Percentiles rank a stretch among this genome's conserved stretches.
Conservation (phyloP, 1,140 invertebrate species). For the Nephila pilipes region DNA sequence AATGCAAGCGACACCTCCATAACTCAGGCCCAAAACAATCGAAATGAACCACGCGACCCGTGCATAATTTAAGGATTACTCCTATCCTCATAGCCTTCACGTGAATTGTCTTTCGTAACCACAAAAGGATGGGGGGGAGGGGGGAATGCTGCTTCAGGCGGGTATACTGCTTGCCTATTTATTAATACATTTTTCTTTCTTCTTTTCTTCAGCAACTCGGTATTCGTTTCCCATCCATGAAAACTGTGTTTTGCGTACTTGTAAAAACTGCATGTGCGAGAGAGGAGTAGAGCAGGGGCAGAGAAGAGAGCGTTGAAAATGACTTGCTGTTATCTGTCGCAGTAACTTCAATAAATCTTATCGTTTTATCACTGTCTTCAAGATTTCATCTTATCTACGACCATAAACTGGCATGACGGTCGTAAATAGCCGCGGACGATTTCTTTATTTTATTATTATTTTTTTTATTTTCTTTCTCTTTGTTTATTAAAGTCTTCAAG, state of each 20-base stretch:
- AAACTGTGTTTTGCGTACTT: constrained; percentile 34
- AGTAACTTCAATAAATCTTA: constrained; percentile 65
- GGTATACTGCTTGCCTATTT: not conserved
- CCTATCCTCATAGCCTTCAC: not conserved
- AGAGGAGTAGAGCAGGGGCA: no score
- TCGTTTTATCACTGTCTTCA: constrained; percentile 60
- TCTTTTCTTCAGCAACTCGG: not conserved
- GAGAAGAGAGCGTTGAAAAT: constrained; percentile 7
- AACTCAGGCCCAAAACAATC: constrained; percentile 18
- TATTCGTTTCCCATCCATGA: not conserved
- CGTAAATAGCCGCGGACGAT: constrained; percentile 29
- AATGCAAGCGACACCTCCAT: constrained; percentile 26
- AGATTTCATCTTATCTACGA: constrained; percentile 64
- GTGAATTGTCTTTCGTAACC: not conserved
- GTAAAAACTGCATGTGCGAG: not conserved
- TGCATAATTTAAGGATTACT: constrained; percentile 34
- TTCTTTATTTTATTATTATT: not conserved
- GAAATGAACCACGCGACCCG: constrained; percentile 24
- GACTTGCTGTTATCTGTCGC: constrained; percentile 55
- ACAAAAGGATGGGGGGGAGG: not conserved
- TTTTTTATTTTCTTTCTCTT: not conserved
- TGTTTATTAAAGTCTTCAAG: constrained; percentile 18
- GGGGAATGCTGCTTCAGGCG: not conserved
- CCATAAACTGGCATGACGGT: constrained; percentile 40
- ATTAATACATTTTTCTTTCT: not conserved